Conservation (phyloP, 1,140 invertebrate species). For the Drosophila kanapiae region DNA sequence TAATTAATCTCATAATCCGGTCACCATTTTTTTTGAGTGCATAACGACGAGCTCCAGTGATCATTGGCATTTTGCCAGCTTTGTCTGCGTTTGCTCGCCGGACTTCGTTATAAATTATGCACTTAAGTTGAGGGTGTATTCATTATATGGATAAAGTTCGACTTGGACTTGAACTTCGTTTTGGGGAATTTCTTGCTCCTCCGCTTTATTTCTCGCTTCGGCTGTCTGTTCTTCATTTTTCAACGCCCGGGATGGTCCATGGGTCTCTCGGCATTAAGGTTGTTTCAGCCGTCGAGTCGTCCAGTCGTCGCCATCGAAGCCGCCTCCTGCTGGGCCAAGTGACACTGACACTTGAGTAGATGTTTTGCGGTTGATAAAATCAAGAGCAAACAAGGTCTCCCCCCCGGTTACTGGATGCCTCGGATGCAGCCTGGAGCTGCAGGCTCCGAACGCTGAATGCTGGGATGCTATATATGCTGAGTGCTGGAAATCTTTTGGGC, state of each 20-base stretch:
- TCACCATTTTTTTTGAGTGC: constrained; percentile 6
- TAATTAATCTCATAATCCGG: neutral
- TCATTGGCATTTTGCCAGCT: constrained; percentile 34
- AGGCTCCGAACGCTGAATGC: constrained; percentile 4
- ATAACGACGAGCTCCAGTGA: constrained; percentile 1
- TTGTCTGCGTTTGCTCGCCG: constrained; percentile 42
- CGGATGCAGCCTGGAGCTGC: constrained; percentile 26
- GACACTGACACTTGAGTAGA: constrained; percentile 84
- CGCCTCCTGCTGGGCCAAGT: constrained; percentile 76
- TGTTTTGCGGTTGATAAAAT: constrained; percentile 84
- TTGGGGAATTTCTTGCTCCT: constrained; percentile 59
- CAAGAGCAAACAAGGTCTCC: constrained; percentile 76
- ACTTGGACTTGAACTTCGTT: constrained; percentile 51
- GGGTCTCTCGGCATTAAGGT: constrained; percentile 43
- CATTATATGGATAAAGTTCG: constrained; percentile 80
- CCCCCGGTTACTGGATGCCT: constrained; percentile 23
- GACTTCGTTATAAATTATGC: constrained; percentile 83
- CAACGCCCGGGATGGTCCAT: constrained; percentile 74
- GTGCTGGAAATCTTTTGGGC: constrained; percentile 16
- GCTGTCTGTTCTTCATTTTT: constrained; percentile 81
- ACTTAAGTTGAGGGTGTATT: constrained; percentile 84
- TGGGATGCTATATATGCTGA: neutral
- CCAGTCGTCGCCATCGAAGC: constrained; percentile 59
- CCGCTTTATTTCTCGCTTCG: constrained; percentile 43
- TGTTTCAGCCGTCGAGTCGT: constrained; percentile 11